Percentiles rank a stretch among this genome's conserved stretches.
These are phyloP conservation scores for Acleris sparsana DNA, from an alignment of 2,888 invertebrate species.

Conservation along the genomic window DNA sequence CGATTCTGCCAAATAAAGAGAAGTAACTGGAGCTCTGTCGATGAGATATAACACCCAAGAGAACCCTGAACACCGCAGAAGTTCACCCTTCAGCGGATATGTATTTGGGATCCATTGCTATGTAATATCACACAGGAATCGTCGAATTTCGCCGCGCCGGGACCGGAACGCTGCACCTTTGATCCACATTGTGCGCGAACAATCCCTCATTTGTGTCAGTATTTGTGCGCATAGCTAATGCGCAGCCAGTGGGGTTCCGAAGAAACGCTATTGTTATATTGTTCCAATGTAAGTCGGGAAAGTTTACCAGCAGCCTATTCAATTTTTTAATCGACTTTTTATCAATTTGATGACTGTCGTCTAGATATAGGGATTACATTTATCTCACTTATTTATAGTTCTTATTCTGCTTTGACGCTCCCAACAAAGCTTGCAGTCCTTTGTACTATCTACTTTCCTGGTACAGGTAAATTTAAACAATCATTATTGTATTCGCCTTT, in stretches of 20 bases:
- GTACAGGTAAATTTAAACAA: background rate
- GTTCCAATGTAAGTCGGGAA: conserved; percentile 1
- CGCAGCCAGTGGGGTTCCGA: background rate
- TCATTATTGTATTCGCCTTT: conserved; percentile 2
- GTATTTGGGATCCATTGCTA: background rate
- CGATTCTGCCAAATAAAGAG: too few species aligned
- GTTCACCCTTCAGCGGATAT: too few species aligned
- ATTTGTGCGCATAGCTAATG: conserved; percentile 19
- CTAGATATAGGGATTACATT: background rate
- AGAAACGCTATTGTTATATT: conserved; percentile 15
- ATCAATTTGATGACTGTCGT: background rate
- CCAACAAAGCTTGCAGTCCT: background rate
- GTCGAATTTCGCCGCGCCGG: background rate
- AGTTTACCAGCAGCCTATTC: background rate
- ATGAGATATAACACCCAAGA: too few species aligned
- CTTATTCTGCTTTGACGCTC: background rate
- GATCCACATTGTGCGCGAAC: conserved; percentile 21
- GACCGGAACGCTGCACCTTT: conserved; percentile 15
- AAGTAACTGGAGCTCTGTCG: too few species aligned
- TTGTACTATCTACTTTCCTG: background rate
- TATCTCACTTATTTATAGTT: background rate
- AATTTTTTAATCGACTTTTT: background rate
- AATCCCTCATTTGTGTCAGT: conserved; percentile 10
- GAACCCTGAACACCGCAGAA: too few species aligned
- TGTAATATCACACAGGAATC: background rate